Evolutionary conservation across 1,140 invertebrate genomes (phyloP).

Genomic region (Ostrea edulis): DNA sequence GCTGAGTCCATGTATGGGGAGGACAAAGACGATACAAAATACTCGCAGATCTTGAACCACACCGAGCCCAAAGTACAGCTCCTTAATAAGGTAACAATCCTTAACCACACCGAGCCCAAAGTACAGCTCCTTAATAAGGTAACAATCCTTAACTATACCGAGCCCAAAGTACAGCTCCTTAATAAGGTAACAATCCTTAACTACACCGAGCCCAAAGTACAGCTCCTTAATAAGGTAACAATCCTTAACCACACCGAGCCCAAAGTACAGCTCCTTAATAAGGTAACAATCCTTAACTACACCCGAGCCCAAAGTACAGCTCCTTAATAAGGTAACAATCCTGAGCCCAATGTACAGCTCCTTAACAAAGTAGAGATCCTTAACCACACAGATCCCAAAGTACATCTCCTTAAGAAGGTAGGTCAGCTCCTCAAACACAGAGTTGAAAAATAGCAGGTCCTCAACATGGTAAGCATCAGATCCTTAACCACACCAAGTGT

Average conservation of each 20-base stretch:
- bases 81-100: background rate
- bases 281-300: background rate
- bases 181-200: background rate
- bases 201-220: background rate
- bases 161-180: background rate
- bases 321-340: background rate
- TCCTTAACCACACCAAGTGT: background rate
- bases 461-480: background rate
- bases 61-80: slow-evolving; percentile 36
- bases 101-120: background rate
- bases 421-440: background rate
- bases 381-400: background rate
- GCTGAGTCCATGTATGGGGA: slow-evolving; percentile 47
- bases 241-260: background rate
- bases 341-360: background rate
- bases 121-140: background rate
- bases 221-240: background rate
- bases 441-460: background rate
- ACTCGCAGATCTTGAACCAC: slow-evolving; percentile 7
- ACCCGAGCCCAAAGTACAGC: background rate
- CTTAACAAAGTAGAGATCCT: background rate
- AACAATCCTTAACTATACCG: background rate
- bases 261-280: background rate
- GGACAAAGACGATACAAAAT: slow-evolving; percentile 22
- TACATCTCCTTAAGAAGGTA: background rate